A percentile compares a stretch with the other conserved stretches of the same genome.
Conservation (phyloP, 2,113 vertebrate genomes). For the Oreotrochilus melanogaster region DNA sequence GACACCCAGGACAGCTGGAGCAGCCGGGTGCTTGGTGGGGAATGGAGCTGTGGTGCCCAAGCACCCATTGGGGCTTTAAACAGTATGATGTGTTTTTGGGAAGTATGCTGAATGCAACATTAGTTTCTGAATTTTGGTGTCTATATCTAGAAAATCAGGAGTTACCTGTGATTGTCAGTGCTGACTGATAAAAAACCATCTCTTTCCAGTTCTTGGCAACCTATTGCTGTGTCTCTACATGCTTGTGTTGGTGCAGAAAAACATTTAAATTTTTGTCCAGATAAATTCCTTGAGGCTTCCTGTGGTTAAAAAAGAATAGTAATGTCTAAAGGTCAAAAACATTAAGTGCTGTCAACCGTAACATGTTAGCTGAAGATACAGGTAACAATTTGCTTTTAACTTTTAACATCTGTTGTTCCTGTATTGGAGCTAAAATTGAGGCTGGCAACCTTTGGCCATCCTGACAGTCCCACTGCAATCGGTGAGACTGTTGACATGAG, state of each 20-base stretch:
- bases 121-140: not conserved
- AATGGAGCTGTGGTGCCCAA: accelerated
- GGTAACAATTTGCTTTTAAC: not conserved
- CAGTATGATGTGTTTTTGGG: not conserved
- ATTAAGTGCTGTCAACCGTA: not conserved
- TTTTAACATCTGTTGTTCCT: not conserved
- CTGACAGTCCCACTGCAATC: not conserved
- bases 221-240: not conserved
- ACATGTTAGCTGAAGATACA: not conserved
- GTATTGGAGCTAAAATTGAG: not conserved
- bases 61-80: accelerated
- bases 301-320: not conserved
- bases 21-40: accelerated
- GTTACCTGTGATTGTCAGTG: not conserved
- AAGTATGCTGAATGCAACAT: accelerated
- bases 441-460: not conserved
- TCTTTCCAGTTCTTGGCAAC: not conserved
- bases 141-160: accelerated
- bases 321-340: not conserved
- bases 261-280: not conserved
- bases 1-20: not conserved
- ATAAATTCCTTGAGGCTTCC: not conserved
- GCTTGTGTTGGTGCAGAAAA: not conserved
- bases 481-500: not conserved
- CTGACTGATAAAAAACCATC: not conserved